phyloP scores from a whole-genome alignment of 2,888 invertebrate genomes.

The Pseudanteris insignis region DNA sequence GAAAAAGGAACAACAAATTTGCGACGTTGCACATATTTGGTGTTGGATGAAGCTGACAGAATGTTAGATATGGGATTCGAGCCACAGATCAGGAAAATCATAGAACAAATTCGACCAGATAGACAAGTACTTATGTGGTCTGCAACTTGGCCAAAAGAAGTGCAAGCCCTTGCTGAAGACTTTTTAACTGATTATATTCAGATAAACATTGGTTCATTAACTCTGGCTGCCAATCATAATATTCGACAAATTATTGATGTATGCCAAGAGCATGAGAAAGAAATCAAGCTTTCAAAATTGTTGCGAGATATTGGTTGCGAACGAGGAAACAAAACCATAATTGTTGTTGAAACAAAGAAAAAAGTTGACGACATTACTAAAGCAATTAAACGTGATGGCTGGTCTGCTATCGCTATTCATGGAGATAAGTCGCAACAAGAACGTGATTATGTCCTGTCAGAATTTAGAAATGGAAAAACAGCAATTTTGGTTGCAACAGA shows the following conservation, averaged over 20 bases:
- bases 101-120: conserved; percentile 91
- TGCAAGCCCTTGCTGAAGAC: conserved; percentile 93
- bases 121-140: conserved; percentile 98
- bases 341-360: conserved; percentile 98
- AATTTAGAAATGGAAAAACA: conserved; percentile 84
- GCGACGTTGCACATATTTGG: conserved; percentile 88
- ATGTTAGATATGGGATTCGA: conserved; percentile 99
- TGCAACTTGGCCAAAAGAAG: conserved; percentile 99
- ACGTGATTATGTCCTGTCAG: conserved; percentile 84
- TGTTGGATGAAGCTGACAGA: conserved; percentile 95
- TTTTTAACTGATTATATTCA: conserved; percentile 94
- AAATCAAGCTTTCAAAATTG: conserved; percentile 76
- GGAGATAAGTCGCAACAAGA: conserved; percentile 95
- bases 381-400: conserved; percentile 82
- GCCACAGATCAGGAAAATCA: conserved; percentile 94
- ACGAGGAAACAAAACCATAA: conserved; percentile 90
- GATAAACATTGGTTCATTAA: conserved; percentile 94
- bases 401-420: conserved; percentile 77
- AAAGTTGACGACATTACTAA: conserved; percentile 91
- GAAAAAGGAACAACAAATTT: conserved; percentile 88
- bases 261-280: conserved; percentile 23
- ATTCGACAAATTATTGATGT: conserved; percentile 91
- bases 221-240: conserved; percentile 96
- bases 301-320: conserved; percentile 85
- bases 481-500: conserved; percentile 94